These are phyloP conservation scores for Osedax fenrisi DNA, from an alignment of 2,888 invertebrate species.

Conservation along the genomic window DNA sequence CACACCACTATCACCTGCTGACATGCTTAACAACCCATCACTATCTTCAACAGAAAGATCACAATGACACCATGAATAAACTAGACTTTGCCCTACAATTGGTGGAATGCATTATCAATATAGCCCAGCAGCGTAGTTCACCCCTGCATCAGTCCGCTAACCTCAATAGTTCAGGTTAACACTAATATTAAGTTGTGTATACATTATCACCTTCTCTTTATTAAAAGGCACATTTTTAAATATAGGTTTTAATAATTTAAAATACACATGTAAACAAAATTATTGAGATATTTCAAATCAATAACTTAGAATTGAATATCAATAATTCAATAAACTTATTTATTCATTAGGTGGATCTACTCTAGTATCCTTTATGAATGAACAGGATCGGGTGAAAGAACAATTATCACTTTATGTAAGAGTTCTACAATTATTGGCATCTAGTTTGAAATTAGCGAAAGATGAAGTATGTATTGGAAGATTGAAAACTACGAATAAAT, in stretches of 20 bases:
- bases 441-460: slow-evolving; percentile 74
- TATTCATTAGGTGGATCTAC: not conserved
- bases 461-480: slow-evolving; percentile 71
- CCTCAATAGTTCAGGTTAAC: too few relatives aligned
- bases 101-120: slow-evolving; percentile 80
- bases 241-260: too few relatives aligned
- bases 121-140: slow-evolving; percentile 53
- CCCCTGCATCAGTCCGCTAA: slow-evolving; percentile 47
- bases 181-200: too few relatives aligned
- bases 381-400: slow-evolving; percentile 50
- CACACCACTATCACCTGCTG: not conserved
- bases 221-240: too few relatives aligned
- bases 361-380: slow-evolving; percentile 28
- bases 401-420: slow-evolving; percentile 76
- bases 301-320: too few relatives aligned
- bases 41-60: slow-evolving; percentile 61
- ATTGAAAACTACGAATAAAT: slow-evolving; percentile 68
- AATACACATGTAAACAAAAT: too few relatives aligned
- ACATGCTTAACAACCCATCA: not conserved
- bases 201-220: too few relatives aligned
- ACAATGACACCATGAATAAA: slow-evolving; percentile 90
- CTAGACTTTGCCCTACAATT: slow-evolving; percentile 88
- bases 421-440: slow-evolving; percentile 81
- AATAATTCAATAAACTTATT: too few relatives aligned
- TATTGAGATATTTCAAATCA: too few relatives aligned